A percentile compares a stretch with the other conserved stretches of the same genome.
phyloP scores from a whole-genome alignment of 2,888 invertebrate species.

The Chromoteleia sp. region DNA sequence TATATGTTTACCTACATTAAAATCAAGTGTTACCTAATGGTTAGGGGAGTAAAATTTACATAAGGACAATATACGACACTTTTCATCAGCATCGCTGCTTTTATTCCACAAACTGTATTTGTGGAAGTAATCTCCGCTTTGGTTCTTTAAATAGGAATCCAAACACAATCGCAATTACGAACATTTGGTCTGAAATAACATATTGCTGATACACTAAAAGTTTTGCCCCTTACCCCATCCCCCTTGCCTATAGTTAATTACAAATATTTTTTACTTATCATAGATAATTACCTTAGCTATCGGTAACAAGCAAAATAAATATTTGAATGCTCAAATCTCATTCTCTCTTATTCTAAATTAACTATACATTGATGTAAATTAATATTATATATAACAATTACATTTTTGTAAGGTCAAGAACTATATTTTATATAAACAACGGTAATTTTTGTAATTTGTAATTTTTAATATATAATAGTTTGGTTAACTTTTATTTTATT shows the following conservation, averaged over 20 bases:
- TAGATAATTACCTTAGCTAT: neutral
- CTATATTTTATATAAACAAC: no score
- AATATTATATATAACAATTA: no score
- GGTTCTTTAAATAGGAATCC: conserved; percentile 30
- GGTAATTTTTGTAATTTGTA: no score
- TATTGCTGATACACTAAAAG: neutral
- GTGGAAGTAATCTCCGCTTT: conserved; percentile 14
- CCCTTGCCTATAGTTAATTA: conserved; percentile 7
- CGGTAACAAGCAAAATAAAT: no score
- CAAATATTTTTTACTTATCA: no score
- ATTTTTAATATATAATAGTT: no score
- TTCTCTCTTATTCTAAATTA: no score
- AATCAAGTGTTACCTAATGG: conserved; percentile 6
- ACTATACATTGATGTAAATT: no score
- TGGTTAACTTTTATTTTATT: no score
- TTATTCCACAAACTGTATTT: neutral
- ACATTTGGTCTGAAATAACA: conserved; percentile 6
- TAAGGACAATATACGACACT: neutral
- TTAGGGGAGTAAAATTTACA: neutral
- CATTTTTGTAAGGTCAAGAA: no score
- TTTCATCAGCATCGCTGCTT: conserved; percentile 2
- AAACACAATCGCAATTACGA: conserved; percentile 4
- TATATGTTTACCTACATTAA: neutral
- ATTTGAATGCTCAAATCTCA: no score
- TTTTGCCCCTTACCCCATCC: neutral